These are phyloP conservation scores for Pollenia griseotomentosa DNA, from an alignment of 2,888 invertebrate genomes.

Conservation along the genomic window DNA sequence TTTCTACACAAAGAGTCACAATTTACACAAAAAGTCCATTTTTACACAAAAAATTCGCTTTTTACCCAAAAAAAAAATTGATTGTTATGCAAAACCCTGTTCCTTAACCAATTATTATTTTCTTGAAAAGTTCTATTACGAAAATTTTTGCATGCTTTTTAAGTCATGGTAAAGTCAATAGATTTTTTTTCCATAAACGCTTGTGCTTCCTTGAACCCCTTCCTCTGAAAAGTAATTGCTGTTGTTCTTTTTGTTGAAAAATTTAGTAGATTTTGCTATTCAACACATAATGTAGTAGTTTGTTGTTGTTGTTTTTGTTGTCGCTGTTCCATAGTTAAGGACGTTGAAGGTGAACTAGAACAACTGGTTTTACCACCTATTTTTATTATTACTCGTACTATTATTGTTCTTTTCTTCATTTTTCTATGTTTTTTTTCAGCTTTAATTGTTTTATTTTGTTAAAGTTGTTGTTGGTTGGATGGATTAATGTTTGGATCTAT, in stretches of 20 bases:
- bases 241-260: constrained; percentile 1
- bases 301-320: constrained; percentile 23
- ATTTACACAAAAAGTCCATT: too few species aligned
- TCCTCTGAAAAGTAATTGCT: not conserved
- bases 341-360: constrained; percentile 76
- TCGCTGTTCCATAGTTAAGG: constrained; percentile 64
- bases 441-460: constrained; percentile 50
- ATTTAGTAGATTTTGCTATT: constrained; percentile 25
- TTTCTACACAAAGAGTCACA: too few species aligned
- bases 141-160: constrained; percentile 34
- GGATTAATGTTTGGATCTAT: not conserved
- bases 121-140: not conserved
- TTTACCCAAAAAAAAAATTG: too few species aligned
- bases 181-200: constrained; percentile 39
- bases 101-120: not conserved
- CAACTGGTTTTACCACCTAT: constrained; percentile 74
- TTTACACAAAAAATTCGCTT: too few species aligned
- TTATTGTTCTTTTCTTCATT: not conserved
- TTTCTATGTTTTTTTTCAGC: constrained; percentile 28
- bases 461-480: not conserved
- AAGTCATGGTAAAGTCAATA: constrained; percentile 34
- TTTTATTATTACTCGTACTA: constrained; percentile 28
- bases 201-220: not conserved
- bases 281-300: constrained; percentile 22
- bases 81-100: not conserved